phyloP scores from a whole-genome alignment of 2,113 vertebrate species.

The Psammodynastes pulverulentus region DNA sequence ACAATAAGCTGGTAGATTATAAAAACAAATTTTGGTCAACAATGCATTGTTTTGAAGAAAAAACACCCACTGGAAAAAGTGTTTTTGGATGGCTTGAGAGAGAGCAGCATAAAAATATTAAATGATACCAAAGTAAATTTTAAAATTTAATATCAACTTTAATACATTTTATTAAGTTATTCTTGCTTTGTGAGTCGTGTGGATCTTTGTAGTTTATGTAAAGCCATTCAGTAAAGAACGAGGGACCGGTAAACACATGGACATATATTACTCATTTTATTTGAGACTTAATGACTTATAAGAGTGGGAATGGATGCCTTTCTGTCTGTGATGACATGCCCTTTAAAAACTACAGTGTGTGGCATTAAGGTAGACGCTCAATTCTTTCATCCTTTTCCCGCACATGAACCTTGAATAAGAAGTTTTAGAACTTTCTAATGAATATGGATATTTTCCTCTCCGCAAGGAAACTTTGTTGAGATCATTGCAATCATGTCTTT shows the following conservation, averaged over 20 bases:
- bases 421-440: not conserved
- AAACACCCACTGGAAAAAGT: constrained; percentile 27
- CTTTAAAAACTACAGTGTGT: not conserved
- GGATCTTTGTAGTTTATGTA: constrained; percentile 4
- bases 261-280: not conserved
- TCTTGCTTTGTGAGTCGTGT: constrained; percentile 15
- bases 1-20: constrained; percentile 44
- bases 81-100: constrained; percentile 6
- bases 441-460: not conserved
- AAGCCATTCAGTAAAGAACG: constrained; percentile 6
- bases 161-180: constrained; percentile 14
- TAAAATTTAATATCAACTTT: not conserved
- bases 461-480: not conserved
- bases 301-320: not conserved
- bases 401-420: not conserved
- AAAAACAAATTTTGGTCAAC: constrained; percentile 45
- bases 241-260: not conserved
- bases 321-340: not conserved
- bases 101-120: not conserved
- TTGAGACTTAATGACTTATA: not conserved
- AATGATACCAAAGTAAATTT: constrained; percentile 15
- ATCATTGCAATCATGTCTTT: not conserved
- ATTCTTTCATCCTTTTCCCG: not conserved
- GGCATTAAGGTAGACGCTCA: not conserved
- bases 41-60: constrained; percentile 41